Evolutionary conservation across 2,113 vertebrate genomes (phyloP), one percentile per base, ranked within the genome.

Genomic region (Choloepus hoffmanni): DNA sequence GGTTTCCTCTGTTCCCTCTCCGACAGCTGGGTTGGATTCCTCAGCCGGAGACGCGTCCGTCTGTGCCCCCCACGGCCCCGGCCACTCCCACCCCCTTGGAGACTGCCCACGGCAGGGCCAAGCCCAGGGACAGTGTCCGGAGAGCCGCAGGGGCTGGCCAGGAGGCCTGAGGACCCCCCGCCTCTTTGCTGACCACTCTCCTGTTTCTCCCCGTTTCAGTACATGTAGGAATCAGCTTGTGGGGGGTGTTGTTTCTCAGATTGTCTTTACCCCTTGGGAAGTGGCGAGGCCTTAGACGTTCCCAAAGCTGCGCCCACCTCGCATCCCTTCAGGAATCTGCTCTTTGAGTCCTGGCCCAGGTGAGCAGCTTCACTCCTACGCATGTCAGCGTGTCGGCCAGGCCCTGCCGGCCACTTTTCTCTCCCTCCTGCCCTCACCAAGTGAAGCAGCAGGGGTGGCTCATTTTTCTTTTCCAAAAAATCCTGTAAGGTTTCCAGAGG

Each of bases 51-150:
- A 50, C 33, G 19, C 24, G 24, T 15, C 30, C 40, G 0, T 21
- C 2, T 36, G 60, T 55, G 48, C 9, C 62, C 23, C 40, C 6
- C 0, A 14, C 24, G 26, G 62, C 23, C 62, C 8, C 50, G 8
- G 50, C 50, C 50, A 53, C 50, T 7, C 50, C 50, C 50, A 53
- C 50, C 13, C 48, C 50, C 50, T 53, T 14, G 9, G 50, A 14
- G 50, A 12, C 50, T 12, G 19, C 67, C 53, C 4, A 1, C 0
- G 50, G 28, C 65, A 24, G 53, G 2, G 0, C 26, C 30, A 3
- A 23, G 30, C 45, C 13, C 45, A 15, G 30, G 55, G 73, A 1
- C 36, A 10, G 2, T 14, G 3, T 23, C 33, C 0, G 1, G 30
- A 63, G 70, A 58, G 21, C 28, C 3, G 3, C 6, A 36, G 33